A percentile compares a stretch with the other conserved stretches of the same genome.
Conservation (phyloP, 23 tunicate species). For the Clavelina lepadiformis region DNA sequence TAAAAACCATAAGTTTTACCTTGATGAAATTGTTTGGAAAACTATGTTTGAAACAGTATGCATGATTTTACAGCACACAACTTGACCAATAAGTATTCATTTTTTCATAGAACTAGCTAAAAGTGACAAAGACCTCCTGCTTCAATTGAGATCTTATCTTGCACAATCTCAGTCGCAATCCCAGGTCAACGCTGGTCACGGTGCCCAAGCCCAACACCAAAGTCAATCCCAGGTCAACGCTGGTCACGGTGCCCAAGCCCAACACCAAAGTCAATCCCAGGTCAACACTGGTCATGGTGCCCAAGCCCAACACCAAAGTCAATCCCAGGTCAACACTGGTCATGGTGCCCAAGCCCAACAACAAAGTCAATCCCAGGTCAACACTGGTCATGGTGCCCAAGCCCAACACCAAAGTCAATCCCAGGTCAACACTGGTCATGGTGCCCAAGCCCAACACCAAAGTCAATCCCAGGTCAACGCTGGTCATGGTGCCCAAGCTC, state of each 20-base stretch:
- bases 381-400: conserved; percentile 1
- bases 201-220: conserved; percentile 12
- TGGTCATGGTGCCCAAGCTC: conserved; percentile 19
- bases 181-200: background rate
- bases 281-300: background rate
- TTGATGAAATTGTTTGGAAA: no score
- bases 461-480: background rate
- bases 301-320: conserved; percentile 6
- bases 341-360: background rate
- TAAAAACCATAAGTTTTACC: no score
- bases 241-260: background rate
- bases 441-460: background rate
- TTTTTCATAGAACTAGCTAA: no score
- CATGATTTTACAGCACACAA: no score
- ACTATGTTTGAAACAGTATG: no score
- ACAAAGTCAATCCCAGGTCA: background rate
- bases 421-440: background rate
- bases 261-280: background rate
- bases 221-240: background rate
- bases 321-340: conserved; percentile 2
- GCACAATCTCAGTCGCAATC: background rate
- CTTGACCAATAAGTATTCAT: no score
- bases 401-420: background rate
- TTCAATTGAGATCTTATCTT: background rate
- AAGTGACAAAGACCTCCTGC: background rate